Evolutionary conservation across 1,140 invertebrate genomes (phyloP).

Genomic region (Thrips palmi): DNA sequence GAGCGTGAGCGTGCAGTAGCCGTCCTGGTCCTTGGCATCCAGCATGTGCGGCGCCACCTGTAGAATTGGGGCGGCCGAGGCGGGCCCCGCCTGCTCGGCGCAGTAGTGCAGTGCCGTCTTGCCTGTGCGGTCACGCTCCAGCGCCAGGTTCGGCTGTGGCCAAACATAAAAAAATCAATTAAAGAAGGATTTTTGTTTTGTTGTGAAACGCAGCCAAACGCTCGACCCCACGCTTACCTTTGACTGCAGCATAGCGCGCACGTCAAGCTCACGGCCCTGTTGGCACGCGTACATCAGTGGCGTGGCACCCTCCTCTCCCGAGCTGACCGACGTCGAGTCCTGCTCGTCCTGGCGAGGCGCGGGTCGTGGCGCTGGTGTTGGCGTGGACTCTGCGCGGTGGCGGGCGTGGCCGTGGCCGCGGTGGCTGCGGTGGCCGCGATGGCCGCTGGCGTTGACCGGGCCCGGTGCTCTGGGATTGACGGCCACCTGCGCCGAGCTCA

Average conservation of each 20-base stretch:
- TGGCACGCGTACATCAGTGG: conserved; percentile 80
- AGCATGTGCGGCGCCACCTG: conserved; percentile 60
- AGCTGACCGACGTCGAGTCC: too few species aligned
- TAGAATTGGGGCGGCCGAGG: conserved; percentile 48
- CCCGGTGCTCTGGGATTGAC: too few species aligned
- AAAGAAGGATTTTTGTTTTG: background rate
- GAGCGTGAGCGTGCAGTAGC: conserved; percentile 82
- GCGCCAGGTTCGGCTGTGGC: conserved; percentile 36
- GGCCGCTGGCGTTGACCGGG: too few species aligned
- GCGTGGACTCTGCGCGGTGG: too few species aligned
- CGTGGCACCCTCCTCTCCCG: conserved; percentile 30
- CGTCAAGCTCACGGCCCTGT: conserved; percentile 38
- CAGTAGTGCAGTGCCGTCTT: conserved; percentile 88
- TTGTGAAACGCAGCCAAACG: background rate
- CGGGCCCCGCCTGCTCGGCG: conserved; percentile 41
- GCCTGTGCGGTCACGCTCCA: conserved; percentile 56
- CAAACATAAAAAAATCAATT: background rate
- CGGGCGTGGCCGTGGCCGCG: background rate
- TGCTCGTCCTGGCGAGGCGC: background rate
- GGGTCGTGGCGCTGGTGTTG: too few species aligned
- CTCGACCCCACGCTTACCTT: conserved; percentile 12
- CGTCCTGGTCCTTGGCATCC: conserved; percentile 72
- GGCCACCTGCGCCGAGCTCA: too few species aligned
- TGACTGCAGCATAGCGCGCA: conserved; percentile 12
- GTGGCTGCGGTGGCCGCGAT: too few species aligned